These are phyloP conservation scores for Steatornis caripensis DNA, from an alignment of 2,113 vertebrate genomes.

Conservation along the genomic window DNA sequence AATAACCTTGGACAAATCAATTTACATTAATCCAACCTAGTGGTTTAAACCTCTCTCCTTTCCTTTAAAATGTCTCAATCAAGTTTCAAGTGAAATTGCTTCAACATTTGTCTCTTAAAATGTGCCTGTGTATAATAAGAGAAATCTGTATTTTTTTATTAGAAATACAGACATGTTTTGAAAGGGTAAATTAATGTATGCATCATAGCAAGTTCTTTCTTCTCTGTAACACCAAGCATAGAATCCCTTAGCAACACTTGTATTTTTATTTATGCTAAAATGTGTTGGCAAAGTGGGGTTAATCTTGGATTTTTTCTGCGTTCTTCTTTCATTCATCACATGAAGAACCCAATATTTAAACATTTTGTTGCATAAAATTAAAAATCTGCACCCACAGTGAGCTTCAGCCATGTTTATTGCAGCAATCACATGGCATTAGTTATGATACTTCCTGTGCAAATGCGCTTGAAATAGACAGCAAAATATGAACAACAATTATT, in stretches of 20 bases:
- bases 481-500: neutral
- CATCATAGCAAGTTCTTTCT: neutral
- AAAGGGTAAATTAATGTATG: neutral
- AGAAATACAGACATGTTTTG: neutral
- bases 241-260: neutral
- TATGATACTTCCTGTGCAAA: neutral
- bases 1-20: slow-evolving; percentile 82
- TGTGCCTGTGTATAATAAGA: neutral
- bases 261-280: neutral
- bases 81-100: slow-evolving; percentile 59
- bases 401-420: neutral
- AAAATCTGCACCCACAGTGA: neutral
- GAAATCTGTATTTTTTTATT: neutral
- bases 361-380: neutral
- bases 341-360: neutral
- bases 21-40: slow-evolving; percentile 73
- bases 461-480: neutral
- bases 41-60: slow-evolving; percentile 71
- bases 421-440: neutral
- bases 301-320: neutral
- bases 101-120: slow-evolving; percentile 34
- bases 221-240: neutral
- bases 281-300: neutral
- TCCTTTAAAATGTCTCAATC: slow-evolving; percentile 63
- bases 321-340: neutral